Evolutionary conservation across 2,797 vertebrate genomes (phyloP), one percentile per base, ranked within the genome.

Genomic region (Nothura maculosa): DNA sequence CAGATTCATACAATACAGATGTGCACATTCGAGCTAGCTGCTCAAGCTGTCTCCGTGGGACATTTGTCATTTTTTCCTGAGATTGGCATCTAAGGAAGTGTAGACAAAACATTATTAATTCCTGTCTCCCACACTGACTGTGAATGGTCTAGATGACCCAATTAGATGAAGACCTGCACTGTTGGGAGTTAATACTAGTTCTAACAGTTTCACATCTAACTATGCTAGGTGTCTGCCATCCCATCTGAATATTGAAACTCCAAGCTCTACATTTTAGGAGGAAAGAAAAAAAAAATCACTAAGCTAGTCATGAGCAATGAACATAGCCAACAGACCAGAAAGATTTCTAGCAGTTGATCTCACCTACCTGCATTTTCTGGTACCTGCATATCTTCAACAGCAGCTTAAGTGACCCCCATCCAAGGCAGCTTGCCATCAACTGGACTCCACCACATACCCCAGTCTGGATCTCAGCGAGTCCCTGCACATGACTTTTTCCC

Each of bases 381-480:
- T 61, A 27, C 67, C 54, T n/a, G 24, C 4, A 2, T 30, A 40
- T 40, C 75, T 74, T 45, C 67, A 76, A 78, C 27, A 76, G 2
- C 55, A 25, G 9, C 32, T 67, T 12, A 25, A 1, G 1, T 8
- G 25, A 10, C 27, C 15, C 60, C 42, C 50, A 38, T 40, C 79
- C 74, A 62, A 48, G 73, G 12, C 1, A 25, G 10, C 54, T 72
- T 54, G 50, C 73, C 32, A 40, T 12, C 24, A 14, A 48, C 52
- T 55, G 11, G 54, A 19, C 54, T 38, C 42, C 54, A 43, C 25
- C 10, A 19, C 32, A 20, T 70, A 17, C 34, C 22, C 17, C 10
- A 0, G 0, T 52, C 48, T 17, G n/a, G 8, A 27, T 32, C 22
- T 42, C 47, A n/a, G 25, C 4, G 0, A 2, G 10, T 57, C 32